phyloP scores from a whole-genome alignment of 2,797 vertebrate genomes.

The Botia almorhae region DNA sequence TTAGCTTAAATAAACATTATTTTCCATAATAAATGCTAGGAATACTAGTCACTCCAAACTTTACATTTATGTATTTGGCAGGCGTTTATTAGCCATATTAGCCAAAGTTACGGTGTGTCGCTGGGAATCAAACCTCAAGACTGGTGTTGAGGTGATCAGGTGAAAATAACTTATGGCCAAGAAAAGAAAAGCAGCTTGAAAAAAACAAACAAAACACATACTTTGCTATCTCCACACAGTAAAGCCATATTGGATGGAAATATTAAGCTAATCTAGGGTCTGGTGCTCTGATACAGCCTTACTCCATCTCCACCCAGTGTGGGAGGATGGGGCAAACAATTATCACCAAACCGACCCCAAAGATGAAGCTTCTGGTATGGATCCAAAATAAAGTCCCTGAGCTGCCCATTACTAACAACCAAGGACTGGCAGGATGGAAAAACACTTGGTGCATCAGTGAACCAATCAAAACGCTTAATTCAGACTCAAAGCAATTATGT shows the following conservation, averaged over 20 bases:
- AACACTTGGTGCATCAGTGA: conserved; percentile 76
- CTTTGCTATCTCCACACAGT: conserved; percentile 61
- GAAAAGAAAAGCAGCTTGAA: not conserved
- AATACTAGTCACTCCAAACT: too few species aligned
- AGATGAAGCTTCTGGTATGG: conserved; percentile 80
- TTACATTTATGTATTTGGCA: too few species aligned
- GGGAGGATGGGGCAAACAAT: conserved; percentile 75
- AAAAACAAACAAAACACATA: not conserved
- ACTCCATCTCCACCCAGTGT: conserved; percentile 80
- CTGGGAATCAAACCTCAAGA: too few species aligned
- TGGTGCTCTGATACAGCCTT: conserved; percentile 79
- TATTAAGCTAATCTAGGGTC: conserved; percentile 79
- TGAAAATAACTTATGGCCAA: not conserved
- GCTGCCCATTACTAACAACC: conserved; percentile 79
- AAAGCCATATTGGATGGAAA: conserved; percentile 80
- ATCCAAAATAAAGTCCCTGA: conserved; percentile 81
- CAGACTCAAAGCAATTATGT: too few species aligned
- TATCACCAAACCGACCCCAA: conserved; percentile 77
- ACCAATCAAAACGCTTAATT: too few species aligned
- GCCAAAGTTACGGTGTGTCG: too few species aligned
- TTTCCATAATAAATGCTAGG: not conserved
- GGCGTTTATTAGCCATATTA: too few species aligned
- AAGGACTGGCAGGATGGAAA: conserved; percentile 78
- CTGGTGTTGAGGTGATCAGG: not conserved
- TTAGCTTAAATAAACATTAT: not conserved